Base-by-base conservation (phyloP, 2,113 vertebrate genomes). In the Hemiscyllium ocellatum region DNA sequence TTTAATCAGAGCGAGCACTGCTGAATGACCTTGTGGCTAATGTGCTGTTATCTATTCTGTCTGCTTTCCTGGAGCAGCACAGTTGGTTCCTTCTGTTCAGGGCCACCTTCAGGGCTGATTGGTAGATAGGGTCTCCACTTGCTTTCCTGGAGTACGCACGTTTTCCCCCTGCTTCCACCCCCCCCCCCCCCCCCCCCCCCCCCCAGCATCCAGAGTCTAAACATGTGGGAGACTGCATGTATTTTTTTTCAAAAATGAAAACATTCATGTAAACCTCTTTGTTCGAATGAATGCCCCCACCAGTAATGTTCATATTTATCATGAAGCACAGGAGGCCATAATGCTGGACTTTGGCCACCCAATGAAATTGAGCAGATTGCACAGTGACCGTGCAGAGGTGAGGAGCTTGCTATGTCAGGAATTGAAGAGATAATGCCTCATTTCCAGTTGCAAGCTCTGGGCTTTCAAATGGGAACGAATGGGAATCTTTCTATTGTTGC, bases 61-160 rank as follows among this genome's bases (percentile, higher is more conserved):
- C 94, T 47, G 94, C 37, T 72, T 4, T 95, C 72, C 68, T 26
- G 29, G 94, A 42, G 72, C 47, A 20, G 94, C 47, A 95, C 94
- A 52, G 42, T 76, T 50, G 94, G 69, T 95, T 95, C 93, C 50
- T 95, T 29, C 93, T 72, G 66, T 72, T 94, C 93, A 72, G 91
- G 90, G 90, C 65, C 65, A 94, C 6, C n/a, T 50, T 94, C 91
- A 94, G 68, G 94, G 69, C 94, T 72, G 47, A 8, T 68, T 72
- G 68, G 66, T 69, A 95, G 94, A 95, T 95, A 72, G 93, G 8
- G 61, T 33, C 29, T 94, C 29, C 37, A 29, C 93, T 12, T 93
- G 61, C 33, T 19, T 93, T 66, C 61, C 15, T 93, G 66, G 33
- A 61, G 56, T 61, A 56, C 6, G 56, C 8, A 56, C 42, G 42